Conservation (phyloP, 2,888 invertebrate species). For the Pterostichus niger region DNA sequence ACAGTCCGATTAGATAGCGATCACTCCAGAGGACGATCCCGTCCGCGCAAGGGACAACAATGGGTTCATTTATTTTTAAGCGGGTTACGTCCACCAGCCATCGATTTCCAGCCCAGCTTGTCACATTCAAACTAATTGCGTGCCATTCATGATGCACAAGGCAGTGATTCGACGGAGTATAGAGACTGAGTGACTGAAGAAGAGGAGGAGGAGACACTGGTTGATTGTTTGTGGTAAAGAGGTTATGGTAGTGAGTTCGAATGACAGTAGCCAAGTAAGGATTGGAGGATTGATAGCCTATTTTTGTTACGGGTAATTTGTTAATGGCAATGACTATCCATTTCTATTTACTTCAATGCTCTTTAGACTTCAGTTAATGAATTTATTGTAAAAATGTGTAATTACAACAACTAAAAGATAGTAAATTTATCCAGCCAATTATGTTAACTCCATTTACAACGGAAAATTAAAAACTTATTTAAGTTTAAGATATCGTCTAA, state of each 20-base stretch:
- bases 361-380: not conserved
- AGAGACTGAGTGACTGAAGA: not conserved
- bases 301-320: conserved; percentile 21
- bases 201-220: conserved; percentile 37
- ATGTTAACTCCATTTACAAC: no score
- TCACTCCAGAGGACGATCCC: conserved; percentile 43
- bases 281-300: conserved; percentile 30
- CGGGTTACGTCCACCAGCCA: conserved; percentile 74
- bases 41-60: conserved; percentile 71
- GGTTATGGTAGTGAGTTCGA: conserved; percentile 11
- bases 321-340: conserved; percentile 26
- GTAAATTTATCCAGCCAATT: no score
- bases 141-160: conserved; percentile 53
- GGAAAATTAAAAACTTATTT: no score
- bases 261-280: conserved; percentile 38
- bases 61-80: conserved; percentile 77
- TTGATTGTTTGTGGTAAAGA: conserved; percentile 39
- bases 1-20: conserved; percentile 47
- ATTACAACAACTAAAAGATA: no score
- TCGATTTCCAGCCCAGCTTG: conserved; percentile 58
- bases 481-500: no score
- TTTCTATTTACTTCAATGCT: not conserved
- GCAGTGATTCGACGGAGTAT: not conserved
- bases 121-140: conserved; percentile 64
- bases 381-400: conserved; percentile 6